phyloP scores from a whole-genome alignment of 35 echinoderm and acorn worm genomes.

The Heliocidaris tuberculata region DNA sequence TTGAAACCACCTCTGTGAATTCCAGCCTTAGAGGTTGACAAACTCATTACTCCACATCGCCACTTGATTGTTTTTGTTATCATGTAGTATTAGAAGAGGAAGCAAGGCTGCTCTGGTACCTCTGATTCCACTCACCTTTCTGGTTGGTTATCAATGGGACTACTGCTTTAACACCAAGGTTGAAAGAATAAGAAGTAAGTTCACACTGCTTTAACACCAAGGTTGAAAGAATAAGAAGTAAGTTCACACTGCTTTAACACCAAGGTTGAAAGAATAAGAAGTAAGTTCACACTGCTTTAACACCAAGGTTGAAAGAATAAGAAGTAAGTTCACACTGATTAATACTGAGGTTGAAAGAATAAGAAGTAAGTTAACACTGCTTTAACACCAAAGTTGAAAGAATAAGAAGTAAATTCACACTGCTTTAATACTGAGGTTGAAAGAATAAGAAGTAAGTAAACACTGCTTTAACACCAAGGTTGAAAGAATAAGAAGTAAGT shows the following conservation, averaged over 20 bases:
- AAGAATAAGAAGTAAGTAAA: no score
- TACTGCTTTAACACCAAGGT: conserved; percentile 80
- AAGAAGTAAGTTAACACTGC: no score
- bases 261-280: conserved; percentile 87
- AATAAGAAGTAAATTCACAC: conserved; percentile 53
- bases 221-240: conserved; percentile 80
- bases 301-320: conserved; percentile 85
- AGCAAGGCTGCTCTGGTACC: conserved; percentile 67
- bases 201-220: conserved; percentile 64
- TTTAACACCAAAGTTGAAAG: no score
- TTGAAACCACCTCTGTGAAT: no score
- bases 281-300: conserved; percentile 61
- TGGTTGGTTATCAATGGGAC: conserved; percentile 93
- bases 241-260: conserved; percentile 57
- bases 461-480: no score
- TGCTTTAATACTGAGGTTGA: no score
- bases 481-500: no score
- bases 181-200: conserved; percentile 83
- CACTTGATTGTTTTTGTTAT: not conserved
- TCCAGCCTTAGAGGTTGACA: no score
- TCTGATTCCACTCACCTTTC: conserved; percentile 71
- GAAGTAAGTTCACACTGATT: conserved; percentile 41
- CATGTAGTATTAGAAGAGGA: conserved; percentile 25
- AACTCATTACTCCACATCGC: no score
- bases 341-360: no score